Conservation (phyloP, 1,140 invertebrate species). For the Scaptomyza hsui region DNA sequence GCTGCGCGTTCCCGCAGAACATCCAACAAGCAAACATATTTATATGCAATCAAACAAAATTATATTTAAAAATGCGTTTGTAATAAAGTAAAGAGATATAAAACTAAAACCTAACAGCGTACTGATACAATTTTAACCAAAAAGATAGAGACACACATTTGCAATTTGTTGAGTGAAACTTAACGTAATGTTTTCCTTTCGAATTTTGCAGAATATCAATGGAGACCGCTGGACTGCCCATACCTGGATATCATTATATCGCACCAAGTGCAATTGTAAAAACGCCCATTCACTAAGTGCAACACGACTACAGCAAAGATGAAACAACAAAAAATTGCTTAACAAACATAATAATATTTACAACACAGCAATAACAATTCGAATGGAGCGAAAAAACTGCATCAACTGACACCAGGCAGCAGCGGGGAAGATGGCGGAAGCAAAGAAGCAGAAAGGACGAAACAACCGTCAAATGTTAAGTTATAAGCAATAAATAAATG, state of each 20-base stretch:
- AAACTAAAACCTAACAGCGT: conserved; percentile 8
- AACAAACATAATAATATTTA: conserved; percentile 6
- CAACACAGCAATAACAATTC: conserved; percentile 25
- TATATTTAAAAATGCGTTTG: conserved; percentile 62
- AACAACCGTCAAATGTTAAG: conserved; percentile 60
- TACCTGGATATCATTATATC: conserved; percentile 95
- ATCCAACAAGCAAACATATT: conserved; percentile 37
- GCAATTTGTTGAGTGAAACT: too few species aligned
- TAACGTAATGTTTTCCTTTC: background rate
- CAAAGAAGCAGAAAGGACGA: background rate
- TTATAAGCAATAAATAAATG: conserved; percentile 61
- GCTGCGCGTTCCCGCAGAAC: conserved; percentile 14
- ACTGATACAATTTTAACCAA: background rate
- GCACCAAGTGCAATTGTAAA: conserved; percentile 96
- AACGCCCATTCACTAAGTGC: conserved; percentile 93
- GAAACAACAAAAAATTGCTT: conserved; percentile 7
- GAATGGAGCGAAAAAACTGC: conserved; percentile 40
- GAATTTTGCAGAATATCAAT: conserved; percentile 91
- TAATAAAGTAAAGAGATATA: conserved; percentile 72
- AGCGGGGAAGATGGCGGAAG: background rate
- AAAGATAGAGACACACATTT: too few species aligned
- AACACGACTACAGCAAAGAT: conserved; percentile 38
- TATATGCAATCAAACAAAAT: conserved; percentile 64
- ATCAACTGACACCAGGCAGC: conserved; percentile 14
- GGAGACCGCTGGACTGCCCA: conserved; percentile 94